Percentiles rank a stretch among this genome's conserved stretches.
Conservation (phyloP, 2,113 vertebrate genomes). For the Ceyx margarethae region DNA sequence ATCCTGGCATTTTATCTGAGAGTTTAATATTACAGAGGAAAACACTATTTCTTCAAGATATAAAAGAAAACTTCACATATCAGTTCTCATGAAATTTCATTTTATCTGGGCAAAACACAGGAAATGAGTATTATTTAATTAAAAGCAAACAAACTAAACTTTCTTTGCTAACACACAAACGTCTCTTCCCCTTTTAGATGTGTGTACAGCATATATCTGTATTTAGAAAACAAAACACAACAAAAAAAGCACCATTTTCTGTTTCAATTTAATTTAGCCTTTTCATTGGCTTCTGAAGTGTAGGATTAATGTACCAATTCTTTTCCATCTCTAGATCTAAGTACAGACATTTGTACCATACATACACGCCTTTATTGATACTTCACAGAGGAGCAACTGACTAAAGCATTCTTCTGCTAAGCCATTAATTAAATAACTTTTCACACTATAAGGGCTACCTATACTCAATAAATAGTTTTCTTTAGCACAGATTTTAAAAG, state of each 20-base stretch:
- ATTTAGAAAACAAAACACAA: background rate
- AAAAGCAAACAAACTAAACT: background rate
- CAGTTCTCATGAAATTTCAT: background rate
- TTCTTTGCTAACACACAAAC: background rate
- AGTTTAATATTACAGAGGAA: background rate
- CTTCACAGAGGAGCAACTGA: background rate
- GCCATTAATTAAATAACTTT: background rate
- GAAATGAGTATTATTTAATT: background rate
- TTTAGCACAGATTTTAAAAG: background rate
- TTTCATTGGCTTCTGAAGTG: background rate
- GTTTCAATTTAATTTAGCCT: background rate
- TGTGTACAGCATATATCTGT: background rate
- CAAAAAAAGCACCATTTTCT: background rate
- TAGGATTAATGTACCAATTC: background rate
- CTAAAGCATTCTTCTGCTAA: background rate
- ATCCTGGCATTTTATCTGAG: slow-evolving; percentile 63
- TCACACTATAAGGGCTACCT: background rate
- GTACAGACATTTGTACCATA: background rate
- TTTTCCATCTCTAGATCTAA: background rate
- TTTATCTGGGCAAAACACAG: background rate
- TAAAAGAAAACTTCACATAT: background rate
- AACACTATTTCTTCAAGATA: background rate
- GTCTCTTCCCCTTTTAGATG: background rate
- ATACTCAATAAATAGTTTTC: background rate
- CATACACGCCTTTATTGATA: background rate